A percentile compares a stretch with the other conserved stretches of the same genome.
Evolutionary conservation across 2,888 invertebrate species (phyloP).

Genomic region (Sinelater perroti): DNA sequence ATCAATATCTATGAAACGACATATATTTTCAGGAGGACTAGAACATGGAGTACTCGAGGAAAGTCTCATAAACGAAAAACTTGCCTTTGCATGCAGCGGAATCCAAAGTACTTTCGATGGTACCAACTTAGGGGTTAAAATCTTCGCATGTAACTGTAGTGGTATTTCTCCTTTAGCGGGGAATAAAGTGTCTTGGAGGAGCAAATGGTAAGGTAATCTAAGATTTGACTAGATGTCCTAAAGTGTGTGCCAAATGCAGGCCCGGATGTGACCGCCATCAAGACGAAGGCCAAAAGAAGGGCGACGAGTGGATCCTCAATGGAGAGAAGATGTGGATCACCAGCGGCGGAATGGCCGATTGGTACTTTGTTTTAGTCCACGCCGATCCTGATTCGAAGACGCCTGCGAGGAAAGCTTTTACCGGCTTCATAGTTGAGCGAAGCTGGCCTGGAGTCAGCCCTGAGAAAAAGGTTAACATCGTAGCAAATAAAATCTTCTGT

Average conservation of each 20-base stretch:
- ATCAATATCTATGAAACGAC: no score
- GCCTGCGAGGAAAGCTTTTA: conserved; percentile 92
- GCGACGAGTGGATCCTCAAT: conserved; percentile 89
- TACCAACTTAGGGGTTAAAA: conserved; percentile 78
- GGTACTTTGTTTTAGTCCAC: conserved; percentile 94
- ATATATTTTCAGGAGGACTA: conserved; percentile 81
- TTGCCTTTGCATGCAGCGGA: conserved; percentile 91
- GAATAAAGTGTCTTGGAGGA: conserved; percentile 65
- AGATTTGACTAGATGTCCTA: no score
- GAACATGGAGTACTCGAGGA: conserved; percentile 76
- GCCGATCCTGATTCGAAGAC: conserved; percentile 93
- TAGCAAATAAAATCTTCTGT: conserved; percentile 55
- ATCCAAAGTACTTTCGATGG: conserved; percentile 88
- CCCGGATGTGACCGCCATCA: conserved; percentile 92
- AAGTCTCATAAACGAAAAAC: conserved; percentile 84
- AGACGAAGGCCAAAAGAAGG: conserved; percentile 77
- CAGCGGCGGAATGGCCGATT: conserved; percentile 95
- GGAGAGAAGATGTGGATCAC: conserved; percentile 99
- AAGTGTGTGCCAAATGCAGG: conserved; percentile 96
- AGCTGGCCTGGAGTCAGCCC: conserved; percentile 86
- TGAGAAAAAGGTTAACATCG: conserved; percentile 87
- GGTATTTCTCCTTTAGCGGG: no score
- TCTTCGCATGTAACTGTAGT: conserved; percentile 42
- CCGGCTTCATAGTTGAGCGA: conserved; percentile 95
- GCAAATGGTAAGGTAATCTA: conserved; percentile 93